Conservation (phyloP, 2,113 vertebrate species). For the Isurus oxyrinchus region DNA sequence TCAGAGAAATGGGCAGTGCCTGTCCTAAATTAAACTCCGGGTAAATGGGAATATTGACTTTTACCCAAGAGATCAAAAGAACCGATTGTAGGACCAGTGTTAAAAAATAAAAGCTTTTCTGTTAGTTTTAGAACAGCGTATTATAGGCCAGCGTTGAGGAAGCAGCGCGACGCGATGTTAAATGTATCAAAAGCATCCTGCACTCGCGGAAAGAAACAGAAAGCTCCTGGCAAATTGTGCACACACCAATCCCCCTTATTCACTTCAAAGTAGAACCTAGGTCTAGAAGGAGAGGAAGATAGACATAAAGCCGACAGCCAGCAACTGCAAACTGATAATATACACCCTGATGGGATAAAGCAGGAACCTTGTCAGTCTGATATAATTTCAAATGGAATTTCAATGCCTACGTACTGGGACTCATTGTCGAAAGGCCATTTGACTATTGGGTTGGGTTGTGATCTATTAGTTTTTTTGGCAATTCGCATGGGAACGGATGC, state of each 20-base stretch:
- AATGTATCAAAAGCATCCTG: not conserved
- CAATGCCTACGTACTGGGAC: not conserved
- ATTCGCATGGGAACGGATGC: not conserved
- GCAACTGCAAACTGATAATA: not conserved
- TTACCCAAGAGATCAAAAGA: not conserved
- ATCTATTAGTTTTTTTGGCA: not conserved
- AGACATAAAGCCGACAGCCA: not conserved
- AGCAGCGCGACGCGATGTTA: not conserved
- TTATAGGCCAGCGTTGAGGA: not conserved
- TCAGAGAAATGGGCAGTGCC: not conserved
- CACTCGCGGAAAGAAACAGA: not conserved
- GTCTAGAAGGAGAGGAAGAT: not conserved
- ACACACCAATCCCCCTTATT: not conserved
- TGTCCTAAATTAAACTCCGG: not conserved
- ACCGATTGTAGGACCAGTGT: not conserved
- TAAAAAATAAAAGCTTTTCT: not conserved
- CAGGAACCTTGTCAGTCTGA: not conserved
- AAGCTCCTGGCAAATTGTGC: not conserved
- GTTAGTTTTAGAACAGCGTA: not conserved
- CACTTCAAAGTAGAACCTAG: not conserved
- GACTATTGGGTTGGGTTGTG: not conserved
- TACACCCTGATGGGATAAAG: not conserved
- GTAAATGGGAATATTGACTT: not conserved
- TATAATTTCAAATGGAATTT: not conserved
- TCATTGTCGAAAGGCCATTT: not conserved